Conservation (phyloP, 1,140 invertebrate species). For the Argopecten irradians region DNA sequence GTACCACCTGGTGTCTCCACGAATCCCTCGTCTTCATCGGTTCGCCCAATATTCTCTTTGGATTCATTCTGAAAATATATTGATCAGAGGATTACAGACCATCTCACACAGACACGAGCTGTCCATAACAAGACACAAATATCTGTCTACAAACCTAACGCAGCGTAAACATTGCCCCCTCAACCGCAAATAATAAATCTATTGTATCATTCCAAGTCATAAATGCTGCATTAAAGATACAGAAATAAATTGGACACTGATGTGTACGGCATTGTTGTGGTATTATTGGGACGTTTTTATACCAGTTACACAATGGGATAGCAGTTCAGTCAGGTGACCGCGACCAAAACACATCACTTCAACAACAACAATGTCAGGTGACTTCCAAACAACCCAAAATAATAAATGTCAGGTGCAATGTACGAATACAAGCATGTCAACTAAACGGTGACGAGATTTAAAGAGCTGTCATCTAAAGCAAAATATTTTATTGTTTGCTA, state of each 20-base stretch:
- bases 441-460: too few species aligned
- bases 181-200: neutral
- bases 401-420: neutral
- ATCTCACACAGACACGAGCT: neutral
- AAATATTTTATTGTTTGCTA: neutral
- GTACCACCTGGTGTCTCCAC: neutral
- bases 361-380: neutral
- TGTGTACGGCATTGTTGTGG: neutral
- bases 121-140: neutral
- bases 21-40: neutral
- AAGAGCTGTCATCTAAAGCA: neutral
- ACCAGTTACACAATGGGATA: neutral
- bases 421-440: neutral
- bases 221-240: slow-evolving; percentile 9
- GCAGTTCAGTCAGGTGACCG: neutral
- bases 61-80: slow-evolving; percentile 23
- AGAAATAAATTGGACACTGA: neutral
- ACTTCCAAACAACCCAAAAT: too few species aligned
- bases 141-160: neutral
- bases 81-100: neutral
- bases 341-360: neutral
- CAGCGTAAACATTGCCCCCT: neutral
- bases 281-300: neutral
- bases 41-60: neutral
- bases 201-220: neutral